Conservation (phyloP, 2,797 vertebrate genomes). For the Diplodus puntazzo region DNA sequence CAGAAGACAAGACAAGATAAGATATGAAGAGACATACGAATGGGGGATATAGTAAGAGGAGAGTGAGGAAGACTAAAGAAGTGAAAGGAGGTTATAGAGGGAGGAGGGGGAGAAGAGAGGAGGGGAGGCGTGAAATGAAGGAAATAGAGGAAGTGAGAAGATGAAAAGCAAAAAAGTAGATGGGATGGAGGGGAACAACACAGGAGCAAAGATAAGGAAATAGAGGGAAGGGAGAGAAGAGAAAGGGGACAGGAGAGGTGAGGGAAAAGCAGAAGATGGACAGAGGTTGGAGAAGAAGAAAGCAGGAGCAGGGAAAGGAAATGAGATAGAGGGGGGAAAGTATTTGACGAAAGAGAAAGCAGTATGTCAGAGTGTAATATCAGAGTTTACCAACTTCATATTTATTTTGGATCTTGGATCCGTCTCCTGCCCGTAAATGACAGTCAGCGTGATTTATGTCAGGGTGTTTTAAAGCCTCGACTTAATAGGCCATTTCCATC, state of each 20-base stretch:
- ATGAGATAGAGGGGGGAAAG: neutral
- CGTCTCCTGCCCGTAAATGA: constrained; percentile 24
- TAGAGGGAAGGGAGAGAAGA: neutral
- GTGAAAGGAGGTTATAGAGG: neutral
- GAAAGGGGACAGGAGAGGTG: constrained; percentile 6
- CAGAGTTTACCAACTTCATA: constrained; percentile 12
- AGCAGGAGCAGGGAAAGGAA: neutral
- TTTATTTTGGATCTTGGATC: constrained; percentile 66
- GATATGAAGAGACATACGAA: too few relatives aligned
- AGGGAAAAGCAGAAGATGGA: neutral
- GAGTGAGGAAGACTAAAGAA: too few relatives aligned
- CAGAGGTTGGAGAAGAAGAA: neutral
- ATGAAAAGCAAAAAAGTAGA: neutral
- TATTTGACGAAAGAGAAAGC: neutral
- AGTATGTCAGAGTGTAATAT: neutral
- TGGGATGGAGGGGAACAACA: neutral
- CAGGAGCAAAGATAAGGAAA: neutral
- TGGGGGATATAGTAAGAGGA: too few relatives aligned
- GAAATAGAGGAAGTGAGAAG: neutral
- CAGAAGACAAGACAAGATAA: too few relatives aligned
- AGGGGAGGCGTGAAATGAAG: constrained; percentile 5
- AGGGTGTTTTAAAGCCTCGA: constrained; percentile 24
- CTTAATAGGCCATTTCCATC: constrained; percentile 66
- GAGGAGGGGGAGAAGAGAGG: too few relatives aligned
- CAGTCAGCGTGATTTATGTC: constrained; percentile 52